Conservation (phyloP, 2,113 vertebrate species). For the Anhinga rufa region DNA sequence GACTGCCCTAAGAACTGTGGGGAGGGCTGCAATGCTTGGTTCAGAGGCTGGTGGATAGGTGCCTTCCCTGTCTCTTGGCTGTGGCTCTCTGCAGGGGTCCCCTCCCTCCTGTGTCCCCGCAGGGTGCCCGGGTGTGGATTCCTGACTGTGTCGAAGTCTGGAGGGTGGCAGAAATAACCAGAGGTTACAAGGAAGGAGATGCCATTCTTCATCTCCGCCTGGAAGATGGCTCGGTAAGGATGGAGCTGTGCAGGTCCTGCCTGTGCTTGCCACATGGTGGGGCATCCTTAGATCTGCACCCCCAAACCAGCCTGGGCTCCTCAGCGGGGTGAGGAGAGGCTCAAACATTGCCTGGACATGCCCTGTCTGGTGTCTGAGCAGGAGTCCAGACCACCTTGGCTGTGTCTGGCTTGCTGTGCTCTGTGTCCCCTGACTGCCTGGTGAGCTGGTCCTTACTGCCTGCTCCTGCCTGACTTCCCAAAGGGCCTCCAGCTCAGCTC, state of each 20-base stretch:
- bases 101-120: not conserved
- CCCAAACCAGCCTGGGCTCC: not conserved
- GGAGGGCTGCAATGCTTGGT: not conserved
- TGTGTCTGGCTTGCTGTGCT: rapidly evolving
- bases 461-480: not conserved
- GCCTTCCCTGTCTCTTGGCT: not conserved
- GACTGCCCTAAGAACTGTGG: not conserved
- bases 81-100: not conserved
- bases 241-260: not conserved
- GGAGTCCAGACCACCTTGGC: rapidly evolving
- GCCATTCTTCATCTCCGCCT: slow-evolving; percentile 62
- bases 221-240: slow-evolving; percentile 68
- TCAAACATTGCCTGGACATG: not conserved
- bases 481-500: not conserved
- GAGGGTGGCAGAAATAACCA: slow-evolving; percentile 69
- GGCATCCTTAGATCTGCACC: not conserved
- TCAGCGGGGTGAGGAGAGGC: not conserved
- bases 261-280: rapidly evolving
- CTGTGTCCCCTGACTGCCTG: rapidly evolving
- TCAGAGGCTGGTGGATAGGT: not conserved
- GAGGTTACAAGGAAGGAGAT: slow-evolving; percentile 65
- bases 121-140: slow-evolving; percentile 79
- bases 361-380: not conserved
- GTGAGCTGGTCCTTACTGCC: not conserved
- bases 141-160: slow-evolving; percentile 73